Conservation (phyloP, 2,113 vertebrate species). For the Gallinago paraguaiae region DNA sequence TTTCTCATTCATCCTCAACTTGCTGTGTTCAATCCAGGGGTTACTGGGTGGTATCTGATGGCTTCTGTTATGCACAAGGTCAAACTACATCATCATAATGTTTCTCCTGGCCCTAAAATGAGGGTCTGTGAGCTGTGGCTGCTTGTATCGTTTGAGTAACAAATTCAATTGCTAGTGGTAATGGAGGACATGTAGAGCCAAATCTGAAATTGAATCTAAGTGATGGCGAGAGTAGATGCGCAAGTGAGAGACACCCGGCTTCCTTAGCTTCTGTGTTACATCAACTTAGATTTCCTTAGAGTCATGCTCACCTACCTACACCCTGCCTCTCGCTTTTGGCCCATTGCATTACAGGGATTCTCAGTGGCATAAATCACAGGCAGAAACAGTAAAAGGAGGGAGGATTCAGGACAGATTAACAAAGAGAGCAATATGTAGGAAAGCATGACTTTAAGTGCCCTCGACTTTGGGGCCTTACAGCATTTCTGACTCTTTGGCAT, state of each 20-base stretch:
- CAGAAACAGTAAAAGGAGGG: neutral
- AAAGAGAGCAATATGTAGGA: neutral
- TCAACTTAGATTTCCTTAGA: neutral
- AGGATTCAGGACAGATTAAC: neutral
- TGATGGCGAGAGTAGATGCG: neutral
- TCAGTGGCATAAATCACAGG: neutral
- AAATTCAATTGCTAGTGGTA: slow-evolving; percentile 1
- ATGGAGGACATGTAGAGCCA: neutral
- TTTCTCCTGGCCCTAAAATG: neutral
- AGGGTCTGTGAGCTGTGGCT: neutral
- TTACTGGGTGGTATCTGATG: neutral
- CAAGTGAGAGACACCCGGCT: neutral
- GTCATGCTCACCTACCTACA: neutral
- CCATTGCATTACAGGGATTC: neutral
- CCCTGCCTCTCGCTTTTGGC: neutral
- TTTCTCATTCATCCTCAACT: neutral
- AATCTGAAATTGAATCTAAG: neutral
- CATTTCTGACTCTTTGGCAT: neutral
- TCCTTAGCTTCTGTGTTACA: neutral
- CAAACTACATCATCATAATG: neutral
- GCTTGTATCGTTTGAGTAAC: neutral
- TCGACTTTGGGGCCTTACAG: neutral
- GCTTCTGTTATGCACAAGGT: neutral
- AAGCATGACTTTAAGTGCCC: slow-evolving; percentile 13
- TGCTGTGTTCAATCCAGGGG: neutral